Conservation (phyloP, 2,888 invertebrate genomes). For the Drosophila peninsularis region DNA sequence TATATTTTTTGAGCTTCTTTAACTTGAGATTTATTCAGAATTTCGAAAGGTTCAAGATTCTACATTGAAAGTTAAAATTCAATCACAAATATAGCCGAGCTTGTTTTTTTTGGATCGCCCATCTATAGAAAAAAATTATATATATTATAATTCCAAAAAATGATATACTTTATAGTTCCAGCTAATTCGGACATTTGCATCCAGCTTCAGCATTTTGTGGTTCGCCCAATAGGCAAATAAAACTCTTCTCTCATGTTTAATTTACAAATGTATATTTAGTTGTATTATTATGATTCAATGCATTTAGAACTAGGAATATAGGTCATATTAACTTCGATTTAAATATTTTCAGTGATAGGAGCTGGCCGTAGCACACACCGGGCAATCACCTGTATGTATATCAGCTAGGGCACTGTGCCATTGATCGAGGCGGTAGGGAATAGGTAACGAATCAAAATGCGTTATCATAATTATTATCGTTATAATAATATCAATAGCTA, state of each 20-base stretch:
- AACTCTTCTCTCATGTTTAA: neutral
- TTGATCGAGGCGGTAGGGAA: conserved; percentile 7
- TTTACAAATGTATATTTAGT: conserved; percentile 34
- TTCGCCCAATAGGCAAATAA: no score
- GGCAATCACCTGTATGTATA: conserved; percentile 40
- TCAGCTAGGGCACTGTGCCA: conserved; percentile 32
- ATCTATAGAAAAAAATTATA: no score
- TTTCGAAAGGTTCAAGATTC: no score
- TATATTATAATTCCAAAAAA: no score
- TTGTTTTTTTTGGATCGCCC: no score
- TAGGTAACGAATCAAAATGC: conserved; percentile 57
- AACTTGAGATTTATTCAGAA: no score
- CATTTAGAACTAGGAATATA: conserved; percentile 57
- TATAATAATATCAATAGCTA: conserved; percentile 20
- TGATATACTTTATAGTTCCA: no score
- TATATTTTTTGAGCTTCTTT: no score
- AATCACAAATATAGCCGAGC: no score
- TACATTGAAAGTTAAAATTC: no score
- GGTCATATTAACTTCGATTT: conserved; percentile 23
- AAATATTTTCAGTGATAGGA: conserved; percentile 40
- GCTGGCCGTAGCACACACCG: conserved; percentile 43
- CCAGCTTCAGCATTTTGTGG: no score
- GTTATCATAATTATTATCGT: conserved; percentile 8
- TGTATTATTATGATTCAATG: conserved; percentile 46
- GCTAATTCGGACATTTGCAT: no score